Base-by-base conservation (phyloP, 2,113 vertebrate genomes). In the Nycticryphes semicollaris region DNA sequence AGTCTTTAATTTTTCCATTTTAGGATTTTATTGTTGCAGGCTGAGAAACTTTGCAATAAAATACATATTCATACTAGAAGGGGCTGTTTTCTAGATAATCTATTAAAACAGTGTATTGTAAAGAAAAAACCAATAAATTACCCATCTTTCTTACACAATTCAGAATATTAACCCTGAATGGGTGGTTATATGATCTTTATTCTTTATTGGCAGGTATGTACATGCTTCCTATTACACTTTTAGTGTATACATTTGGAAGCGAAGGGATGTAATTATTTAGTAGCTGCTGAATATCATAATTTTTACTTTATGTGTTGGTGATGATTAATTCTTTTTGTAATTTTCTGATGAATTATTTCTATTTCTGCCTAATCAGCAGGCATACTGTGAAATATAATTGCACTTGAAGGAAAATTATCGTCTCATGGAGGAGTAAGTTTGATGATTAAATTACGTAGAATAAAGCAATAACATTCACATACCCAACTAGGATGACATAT, bases 281-380 rank as follows among this genome's bases (percentile, higher is more conserved):
- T 98, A 97, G 96, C 96, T 98, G 97, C 98, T 97, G 97, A 98
- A 97, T 98, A 97, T 92, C 80, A 23, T 96, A 95, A 97, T 97
- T 98, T 98, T 97, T 96, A 96, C 96, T 97, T 96, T 98, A 51
- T 95, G 94, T 98, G 96, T 97, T 98, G 93, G 89, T 93, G 98
- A 98, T 98, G 98, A 98, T 98, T 97, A 98, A 98, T 98, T 98
- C 97, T 98, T 99, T 98, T 98, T 96, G 97, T 98, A 98, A 97
- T 99, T 98, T 99, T 98, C 97, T 97, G 97, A 98, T 98, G 94
- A 98, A 98, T 98, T 98, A 98, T 98, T 99, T 97, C 95, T 97
- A 89, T 97, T 98, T 98, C 97, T 98, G 98, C 98, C 97, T 98
- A 98, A 99, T 98, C 98, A 99, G 98, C 97, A 98, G 96, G 95